phyloP scores from a whole-genome alignment of 2,888 invertebrate species.

The Cephus spinipes region DNA sequence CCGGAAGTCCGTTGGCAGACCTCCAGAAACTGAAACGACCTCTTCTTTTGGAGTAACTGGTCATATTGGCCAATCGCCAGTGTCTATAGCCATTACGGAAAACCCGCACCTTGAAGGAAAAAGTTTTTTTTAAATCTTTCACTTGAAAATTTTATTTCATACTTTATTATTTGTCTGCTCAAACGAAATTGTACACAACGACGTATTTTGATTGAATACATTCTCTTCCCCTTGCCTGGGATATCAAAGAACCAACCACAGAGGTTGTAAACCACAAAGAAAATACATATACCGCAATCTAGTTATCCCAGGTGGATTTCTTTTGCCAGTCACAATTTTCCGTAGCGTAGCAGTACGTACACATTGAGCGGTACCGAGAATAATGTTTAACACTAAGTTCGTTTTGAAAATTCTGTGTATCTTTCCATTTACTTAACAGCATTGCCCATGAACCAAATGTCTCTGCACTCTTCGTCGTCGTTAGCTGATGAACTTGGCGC shows the following conservation, averaged over 20 bases:
- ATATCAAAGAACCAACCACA: slow-evolving; percentile 7
- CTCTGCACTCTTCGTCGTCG: slow-evolving; percentile 40
- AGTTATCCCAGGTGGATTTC: neutral
- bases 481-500: slow-evolving; percentile 78
- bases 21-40: neutral
- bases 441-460: slow-evolving; percentile 30
- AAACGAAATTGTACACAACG: neutral
- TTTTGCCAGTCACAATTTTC: neutral
- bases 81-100: neutral
- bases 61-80: neutral
- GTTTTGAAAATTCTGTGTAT: neutral
- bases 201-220: neutral
- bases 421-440: slow-evolving; percentile 26
- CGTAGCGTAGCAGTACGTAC: neutral
- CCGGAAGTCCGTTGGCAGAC: neutral
- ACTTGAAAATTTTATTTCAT: neutral
- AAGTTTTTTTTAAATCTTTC: too few relatives aligned
- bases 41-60: neutral
- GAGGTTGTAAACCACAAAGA: slow-evolving; percentile 1
- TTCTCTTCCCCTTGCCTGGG: neutral
- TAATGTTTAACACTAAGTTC: neutral
- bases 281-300: neutral
- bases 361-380: neutral
- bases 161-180: neutral
- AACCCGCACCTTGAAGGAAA: neutral